phyloP scores from a whole-genome alignment of 2,797 vertebrate species.

The Acridotheres tristis region DNA sequence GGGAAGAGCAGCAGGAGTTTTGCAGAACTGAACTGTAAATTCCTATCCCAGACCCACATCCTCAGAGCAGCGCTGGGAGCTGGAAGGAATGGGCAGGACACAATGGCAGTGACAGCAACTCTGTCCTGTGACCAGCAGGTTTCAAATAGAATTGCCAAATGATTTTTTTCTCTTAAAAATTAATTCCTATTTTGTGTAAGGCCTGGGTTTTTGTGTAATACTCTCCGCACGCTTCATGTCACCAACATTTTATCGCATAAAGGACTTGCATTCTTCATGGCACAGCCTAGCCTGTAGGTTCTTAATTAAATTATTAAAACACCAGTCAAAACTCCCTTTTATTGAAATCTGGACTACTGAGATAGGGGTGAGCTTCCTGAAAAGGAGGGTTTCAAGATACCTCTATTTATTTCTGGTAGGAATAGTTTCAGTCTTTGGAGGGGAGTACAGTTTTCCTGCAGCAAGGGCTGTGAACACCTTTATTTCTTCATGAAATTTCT shows the following conservation, averaged over 20 bases:
- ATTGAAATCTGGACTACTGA: not conserved
- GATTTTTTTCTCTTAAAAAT: not conserved
- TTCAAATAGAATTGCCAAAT: not conserved
- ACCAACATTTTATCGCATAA: not conserved
- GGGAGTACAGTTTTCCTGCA: not conserved
- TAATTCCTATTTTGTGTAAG: not conserved
- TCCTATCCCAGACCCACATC: fast-evolving
- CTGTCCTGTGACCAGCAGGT: not conserved
- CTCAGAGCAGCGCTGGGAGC: fast-evolving
- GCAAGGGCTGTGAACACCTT: not conserved
- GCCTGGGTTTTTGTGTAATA: not conserved
- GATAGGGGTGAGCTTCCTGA: not conserved
- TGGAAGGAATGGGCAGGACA: not conserved
- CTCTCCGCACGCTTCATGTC: not conserved
- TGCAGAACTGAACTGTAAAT: not conserved
- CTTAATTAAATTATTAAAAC: not conserved
- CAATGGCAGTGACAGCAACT: not conserved
- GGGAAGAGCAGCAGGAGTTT: not conserved
- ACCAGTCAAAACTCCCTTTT: not conserved
- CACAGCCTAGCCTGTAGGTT: not conserved
- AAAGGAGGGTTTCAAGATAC: not conserved
- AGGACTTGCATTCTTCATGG: not conserved
- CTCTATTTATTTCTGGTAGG: not conserved
- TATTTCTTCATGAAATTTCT: conserved; percentile 5
- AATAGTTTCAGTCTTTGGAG: not conserved